Evolutionary conservation across 2,888 invertebrate genomes (phyloP).

Genomic region (Idaea dimidiata): DNA sequence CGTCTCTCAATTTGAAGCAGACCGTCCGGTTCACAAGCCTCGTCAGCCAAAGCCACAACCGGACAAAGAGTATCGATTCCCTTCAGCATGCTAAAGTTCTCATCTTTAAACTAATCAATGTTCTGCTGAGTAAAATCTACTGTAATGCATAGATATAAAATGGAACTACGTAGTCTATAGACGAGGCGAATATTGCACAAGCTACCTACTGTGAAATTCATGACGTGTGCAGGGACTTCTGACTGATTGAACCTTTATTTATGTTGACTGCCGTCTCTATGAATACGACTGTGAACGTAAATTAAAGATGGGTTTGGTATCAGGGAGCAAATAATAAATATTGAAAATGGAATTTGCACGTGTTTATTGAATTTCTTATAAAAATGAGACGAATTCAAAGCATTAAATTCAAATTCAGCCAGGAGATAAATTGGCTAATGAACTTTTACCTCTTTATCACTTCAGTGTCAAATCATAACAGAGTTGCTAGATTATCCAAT

Average conservation of each 20-base stretch:
- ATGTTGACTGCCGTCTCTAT: conserved; percentile 41
- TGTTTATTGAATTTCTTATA: background rate
- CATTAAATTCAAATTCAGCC: background rate
- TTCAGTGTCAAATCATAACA: background rate
- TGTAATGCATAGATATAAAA: conserved; percentile 8
- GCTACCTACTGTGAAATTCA: conserved; percentile 64
- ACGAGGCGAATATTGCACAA: conserved; percentile 55
- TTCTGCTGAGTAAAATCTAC: background rate
- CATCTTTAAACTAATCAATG: background rate
- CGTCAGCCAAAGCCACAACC: conserved; percentile 23
- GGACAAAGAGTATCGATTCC: conserved; percentile 13
- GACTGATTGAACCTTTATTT: conserved; percentile 65
- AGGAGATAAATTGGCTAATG: background rate
- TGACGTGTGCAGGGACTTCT: conserved; percentile 57
- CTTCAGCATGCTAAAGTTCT: background rate
- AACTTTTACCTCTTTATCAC: background rate
- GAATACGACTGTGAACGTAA: conserved; percentile 19
- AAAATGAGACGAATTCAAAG: background rate
- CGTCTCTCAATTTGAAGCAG: conserved; percentile 64
- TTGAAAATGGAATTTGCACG: background rate
- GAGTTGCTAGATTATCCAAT: background rate
- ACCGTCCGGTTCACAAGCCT: conserved; percentile 38
- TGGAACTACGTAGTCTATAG: conserved; percentile 27
- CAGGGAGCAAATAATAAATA: background rate
- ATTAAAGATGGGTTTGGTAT: conserved; percentile 5